phyloP scores from a whole-genome alignment of 2,113 vertebrate species.

The Paramisgurnus dabryanus region DNA sequence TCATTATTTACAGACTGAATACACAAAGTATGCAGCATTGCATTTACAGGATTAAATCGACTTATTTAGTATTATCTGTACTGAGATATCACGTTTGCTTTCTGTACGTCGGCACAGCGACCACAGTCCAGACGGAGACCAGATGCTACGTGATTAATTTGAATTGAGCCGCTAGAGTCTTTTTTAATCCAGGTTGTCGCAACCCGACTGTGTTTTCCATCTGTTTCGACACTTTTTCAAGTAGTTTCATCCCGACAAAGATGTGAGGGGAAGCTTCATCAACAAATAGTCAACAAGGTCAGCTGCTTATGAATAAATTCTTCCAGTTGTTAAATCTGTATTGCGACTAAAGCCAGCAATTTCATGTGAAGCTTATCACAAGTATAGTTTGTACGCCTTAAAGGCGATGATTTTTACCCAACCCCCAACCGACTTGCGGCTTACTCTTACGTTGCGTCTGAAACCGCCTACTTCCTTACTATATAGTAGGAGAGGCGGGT shows the following conservation, averaged over 20 bases:
- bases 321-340: constrained; percentile 14
- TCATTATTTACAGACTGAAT: not conserved
- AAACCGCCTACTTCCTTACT: no score
- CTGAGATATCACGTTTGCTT: constrained; percentile 17
- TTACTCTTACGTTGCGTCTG: not conserved
- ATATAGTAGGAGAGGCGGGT: no score
- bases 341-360: not conserved
- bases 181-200: constrained; percentile 21
- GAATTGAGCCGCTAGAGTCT: not conserved
- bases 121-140: constrained; percentile 5
- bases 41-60: not conserved
- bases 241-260: not conserved
- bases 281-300: constrained; percentile 28
- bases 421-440: not conserved
- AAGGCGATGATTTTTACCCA: not conserved
- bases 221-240: not conserved
- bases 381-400: not conserved
- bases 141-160: constrained; percentile 25
- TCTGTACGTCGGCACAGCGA: not conserved
- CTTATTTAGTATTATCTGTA: not conserved
- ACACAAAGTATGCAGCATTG: not conserved
- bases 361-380: constrained; percentile 24
- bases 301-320: constrained; percentile 33
- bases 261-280: not conserved
- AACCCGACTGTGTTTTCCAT: constrained; percentile 10